These are phyloP conservation scores for Ornithoptera priamus DNA, from an alignment of 2,888 invertebrate genomes.

Conservation along the genomic window DNA sequence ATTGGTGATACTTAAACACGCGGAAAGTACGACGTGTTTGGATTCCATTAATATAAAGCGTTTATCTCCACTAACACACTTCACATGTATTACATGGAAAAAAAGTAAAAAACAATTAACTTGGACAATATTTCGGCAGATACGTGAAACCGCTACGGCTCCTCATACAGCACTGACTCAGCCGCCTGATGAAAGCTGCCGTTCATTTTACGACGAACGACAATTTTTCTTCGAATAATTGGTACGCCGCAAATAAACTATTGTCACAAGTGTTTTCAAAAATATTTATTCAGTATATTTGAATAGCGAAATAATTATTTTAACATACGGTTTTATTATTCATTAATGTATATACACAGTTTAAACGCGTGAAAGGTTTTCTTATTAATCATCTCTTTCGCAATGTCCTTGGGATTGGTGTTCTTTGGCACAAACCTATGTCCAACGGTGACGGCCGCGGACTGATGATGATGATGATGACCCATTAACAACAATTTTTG, in stretches of 20 bases:
- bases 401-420: no score
- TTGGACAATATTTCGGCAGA: background rate
- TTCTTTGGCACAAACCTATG: no score
- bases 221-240: slow-evolving; percentile 1
- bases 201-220: background rate
- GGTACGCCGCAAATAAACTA: slow-evolving; percentile 10
- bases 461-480: no score
- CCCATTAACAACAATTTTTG: no score
- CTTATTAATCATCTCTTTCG: no score
- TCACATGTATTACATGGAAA: background rate
- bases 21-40: no score
- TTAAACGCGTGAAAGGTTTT: no score
- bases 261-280: slow-evolving; percentile 17
- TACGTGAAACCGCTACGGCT: background rate
- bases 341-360: no score
- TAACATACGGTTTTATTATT: background rate
- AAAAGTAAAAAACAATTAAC: background rate
- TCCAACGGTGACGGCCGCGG: no score
- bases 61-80: background rate
- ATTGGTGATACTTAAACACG: no score
- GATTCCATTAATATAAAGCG: no score
- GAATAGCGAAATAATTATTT: background rate
- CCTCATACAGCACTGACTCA: slow-evolving; percentile 3
- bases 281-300: background rate
- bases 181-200: slow-evolving; percentile 2